Evolutionary conservation across 2,888 invertebrate species (phyloP).

Genomic region (Lypha dubia): DNA sequence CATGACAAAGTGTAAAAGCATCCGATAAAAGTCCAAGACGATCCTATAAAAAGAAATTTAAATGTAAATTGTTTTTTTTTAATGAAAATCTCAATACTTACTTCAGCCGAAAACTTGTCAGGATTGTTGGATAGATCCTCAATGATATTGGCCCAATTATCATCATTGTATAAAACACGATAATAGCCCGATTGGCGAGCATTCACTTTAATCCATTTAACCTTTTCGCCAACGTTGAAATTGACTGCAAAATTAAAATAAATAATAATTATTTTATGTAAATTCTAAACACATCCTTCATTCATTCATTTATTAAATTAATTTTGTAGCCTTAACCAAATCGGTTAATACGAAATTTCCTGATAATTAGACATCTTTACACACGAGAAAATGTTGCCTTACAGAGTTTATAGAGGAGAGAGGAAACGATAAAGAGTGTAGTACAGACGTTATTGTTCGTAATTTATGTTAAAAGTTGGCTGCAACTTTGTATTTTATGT

Average conservation of each 20-base stretch:
- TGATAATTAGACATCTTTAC: too few relatives aligned
- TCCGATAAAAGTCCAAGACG: constrained; percentile 83
- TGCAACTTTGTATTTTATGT: too few relatives aligned
- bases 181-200: constrained; percentile 83
- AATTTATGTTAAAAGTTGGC: too few relatives aligned
- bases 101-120: constrained; percentile 80
- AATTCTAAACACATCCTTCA: too few relatives aligned
- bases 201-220: constrained; percentile 83
- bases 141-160: constrained; percentile 82
- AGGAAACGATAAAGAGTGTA: too few relatives aligned
- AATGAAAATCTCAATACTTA: constrained; percentile 64
- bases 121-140: constrained; percentile 81
- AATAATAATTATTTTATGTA: not conserved
- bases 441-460: too few relatives aligned
- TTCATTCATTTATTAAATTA: too few relatives aligned
- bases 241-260: constrained; percentile 76
- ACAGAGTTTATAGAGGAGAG: too few relatives aligned
- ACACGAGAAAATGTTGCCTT: too few relatives aligned
- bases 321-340: too few relatives aligned
- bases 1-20: constrained; percentile 83
- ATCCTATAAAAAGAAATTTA: constrained; percentile 76
- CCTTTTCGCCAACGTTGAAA: constrained; percentile 81
- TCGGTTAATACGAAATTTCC: too few relatives aligned
- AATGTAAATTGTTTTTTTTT: too few relatives aligned
- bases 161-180: constrained; percentile 82